Conservation (phyloP, 2,888 invertebrate species). For the Nesidiocoris tenuis region DNA sequence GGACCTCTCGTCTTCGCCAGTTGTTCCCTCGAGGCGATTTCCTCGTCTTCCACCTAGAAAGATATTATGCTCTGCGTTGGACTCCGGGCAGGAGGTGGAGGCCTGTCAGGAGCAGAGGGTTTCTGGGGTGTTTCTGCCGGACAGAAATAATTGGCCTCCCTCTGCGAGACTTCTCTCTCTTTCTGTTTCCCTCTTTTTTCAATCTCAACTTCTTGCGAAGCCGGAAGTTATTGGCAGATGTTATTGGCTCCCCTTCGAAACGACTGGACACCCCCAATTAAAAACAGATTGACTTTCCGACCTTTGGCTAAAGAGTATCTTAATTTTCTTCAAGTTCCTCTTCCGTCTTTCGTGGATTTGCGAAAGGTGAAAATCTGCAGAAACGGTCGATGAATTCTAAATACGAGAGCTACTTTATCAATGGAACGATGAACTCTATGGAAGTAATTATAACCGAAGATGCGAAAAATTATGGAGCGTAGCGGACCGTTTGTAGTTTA, state of each 20-base stretch:
- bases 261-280: slow-evolving; percentile 34
- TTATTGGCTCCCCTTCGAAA: slow-evolving; percentile 21
- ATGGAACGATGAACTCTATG: too few species aligned
- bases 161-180: not conserved
- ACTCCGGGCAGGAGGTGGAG: not conserved
- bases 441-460: too few species aligned
- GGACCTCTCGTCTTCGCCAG: not conserved
- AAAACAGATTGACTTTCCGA: slow-evolving; percentile 36
- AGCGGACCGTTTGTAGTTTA: too few species aligned
- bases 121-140: slow-evolving; percentile 10
- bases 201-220: not conserved
- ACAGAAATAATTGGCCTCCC: slow-evolving; percentile 39
- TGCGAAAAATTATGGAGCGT: too few species aligned
- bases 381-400: too few species aligned
- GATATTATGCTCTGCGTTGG: not conserved
- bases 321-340: too few species aligned
- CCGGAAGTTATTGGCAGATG: slow-evolving; percentile 36
- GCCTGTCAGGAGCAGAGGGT: slow-evolving; percentile 32
- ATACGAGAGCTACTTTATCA: too few species aligned
- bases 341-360: too few species aligned
- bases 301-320: slow-evolving; percentile 15
- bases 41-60: not conserved
- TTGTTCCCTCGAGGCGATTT: not conserved
- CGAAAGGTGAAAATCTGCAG: too few species aligned
- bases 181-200: not conserved